Conservation (phyloP, 1,140 invertebrate genomes). For the Bombus confusus region DNA sequence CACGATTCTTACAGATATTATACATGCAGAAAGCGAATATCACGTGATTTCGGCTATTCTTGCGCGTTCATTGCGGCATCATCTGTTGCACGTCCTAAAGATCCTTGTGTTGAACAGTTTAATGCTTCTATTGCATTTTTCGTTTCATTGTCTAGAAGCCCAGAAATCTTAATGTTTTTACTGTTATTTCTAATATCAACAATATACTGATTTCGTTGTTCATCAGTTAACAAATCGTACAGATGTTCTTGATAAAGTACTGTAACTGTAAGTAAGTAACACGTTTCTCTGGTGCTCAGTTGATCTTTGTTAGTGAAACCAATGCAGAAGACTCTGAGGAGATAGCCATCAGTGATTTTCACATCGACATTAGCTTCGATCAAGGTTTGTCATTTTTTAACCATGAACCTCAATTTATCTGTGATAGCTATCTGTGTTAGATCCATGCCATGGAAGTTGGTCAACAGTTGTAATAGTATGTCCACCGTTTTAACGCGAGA, state of each 20-base stretch:
- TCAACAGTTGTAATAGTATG: conserved; percentile 85
- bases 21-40: conserved; percentile 94
- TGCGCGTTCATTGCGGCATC: conserved; percentile 97
- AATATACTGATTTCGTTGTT: conserved; percentile 86
- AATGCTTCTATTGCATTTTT: conserved; percentile 85
- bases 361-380: conserved; percentile 99
- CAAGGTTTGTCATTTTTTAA: conserved; percentile 99
- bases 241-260: conserved; percentile 90
- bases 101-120: conserved; percentile 88
- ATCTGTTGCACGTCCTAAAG: conserved; percentile 90
- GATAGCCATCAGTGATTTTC: conserved; percentile 98
- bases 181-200: conserved; percentile 93
- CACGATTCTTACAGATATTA: too few relatives aligned
- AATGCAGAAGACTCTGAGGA: conserved; percentile 98
- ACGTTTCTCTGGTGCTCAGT: conserved; percentile 97
- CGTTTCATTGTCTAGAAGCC: conserved; percentile 87
- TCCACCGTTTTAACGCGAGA: too few relatives aligned
- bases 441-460: conserved; percentile 99
- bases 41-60: conserved; percentile 94
- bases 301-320: conserved; percentile 98
- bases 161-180: conserved; percentile 86
- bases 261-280: conserved; percentile 91
- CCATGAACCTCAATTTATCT: conserved; percentile 98
- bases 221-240: conserved; percentile 89
- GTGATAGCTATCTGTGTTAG: conserved; percentile 88